These are phyloP conservation scores for Pelobates cultripes DNA, from an alignment of 2,797 vertebrate species.

Conservation along the genomic window DNA sequence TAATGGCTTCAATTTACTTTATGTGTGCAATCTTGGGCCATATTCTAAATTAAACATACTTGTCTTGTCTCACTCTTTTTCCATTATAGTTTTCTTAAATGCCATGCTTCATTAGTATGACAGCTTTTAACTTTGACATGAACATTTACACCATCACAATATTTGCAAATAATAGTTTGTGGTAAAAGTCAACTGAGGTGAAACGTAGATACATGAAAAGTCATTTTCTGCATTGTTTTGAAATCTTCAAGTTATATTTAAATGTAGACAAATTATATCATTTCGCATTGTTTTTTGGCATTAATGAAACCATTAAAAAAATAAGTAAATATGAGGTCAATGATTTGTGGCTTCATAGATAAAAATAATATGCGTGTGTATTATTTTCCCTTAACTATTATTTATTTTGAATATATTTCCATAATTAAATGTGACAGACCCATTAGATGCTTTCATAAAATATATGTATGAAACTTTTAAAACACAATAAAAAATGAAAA, in stretches of 20 bases:
- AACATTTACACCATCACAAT: constrained; percentile 40
- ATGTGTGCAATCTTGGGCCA: constrained; percentile 8
- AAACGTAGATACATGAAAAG: constrained; percentile 37
- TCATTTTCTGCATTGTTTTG: constrained; percentile 31
- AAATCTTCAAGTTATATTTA: constrained; percentile 38
- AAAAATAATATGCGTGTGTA: not conserved
- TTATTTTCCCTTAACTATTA: constrained; percentile 18
- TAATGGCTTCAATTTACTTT: not conserved
- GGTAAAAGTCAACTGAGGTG: constrained; percentile 39
- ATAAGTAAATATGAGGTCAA: constrained; percentile 2
- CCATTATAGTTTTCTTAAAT: constrained; percentile 20
- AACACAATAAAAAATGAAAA: too few relatives aligned
- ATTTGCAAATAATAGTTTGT: constrained; percentile 47
- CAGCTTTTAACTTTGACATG: constrained; percentile 39
- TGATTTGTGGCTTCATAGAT: constrained; percentile 6
- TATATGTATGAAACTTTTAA: not conserved
- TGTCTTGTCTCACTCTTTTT: constrained; percentile 16
- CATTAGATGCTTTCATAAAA: not conserved
- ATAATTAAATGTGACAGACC: constrained; percentile 3
- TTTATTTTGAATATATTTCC: constrained; percentile 5
- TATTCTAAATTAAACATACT: constrained; percentile 25
- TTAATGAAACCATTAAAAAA: constrained; percentile 14
- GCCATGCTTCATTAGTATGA: constrained; percentile 38
- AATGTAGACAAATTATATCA: constrained; percentile 17
- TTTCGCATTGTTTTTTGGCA: constrained; percentile 20